Base-by-base conservation (phyloP, 2,888 invertebrate species). In the Pyrrhia umbra region DNA sequence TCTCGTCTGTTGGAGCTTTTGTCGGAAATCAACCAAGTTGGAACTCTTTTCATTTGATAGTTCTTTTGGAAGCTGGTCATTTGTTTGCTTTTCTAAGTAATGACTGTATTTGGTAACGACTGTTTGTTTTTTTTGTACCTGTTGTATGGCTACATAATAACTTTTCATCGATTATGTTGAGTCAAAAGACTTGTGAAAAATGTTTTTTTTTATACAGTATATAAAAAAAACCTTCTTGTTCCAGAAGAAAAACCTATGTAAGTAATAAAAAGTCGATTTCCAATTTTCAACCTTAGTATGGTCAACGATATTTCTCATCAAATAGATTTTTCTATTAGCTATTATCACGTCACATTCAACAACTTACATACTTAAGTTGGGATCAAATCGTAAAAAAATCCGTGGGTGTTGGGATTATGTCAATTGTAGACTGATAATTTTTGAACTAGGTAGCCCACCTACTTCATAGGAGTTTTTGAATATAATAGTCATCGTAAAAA, bases 1-100 rank as follows among this genome's bases (percentile, higher is more conserved):
- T 86, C 85, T 77, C 73, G 79, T 86, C 85, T 59, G 70, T 63
- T 49, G 57, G 56, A 64, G 87, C 90, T 92, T 91, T 92, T 92
- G 91, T 92, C 88, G 80, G 87, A 88, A 85, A 87, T 85, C 87
- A 79, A 83, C 84, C 76, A 80, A 81, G 73, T 79, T 79, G 69
- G 59, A 52, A 75, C 71, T 80, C 76, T 79, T 80, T 80, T 80
- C 56, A 80, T 61, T 68, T 65, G 61, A 63, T 74, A 61, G 34
- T 68, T 69, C 67, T 63, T 67, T 75, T 65, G 46, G 59, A 50
- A 54, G 49, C 42, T 30, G 51, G 52, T 68, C 63, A 62, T 65
- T 78, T 69, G 63, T 78, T 80, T 62, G 65, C 73, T 67, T 69
- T 72, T 55, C 51, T 75, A 72, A 72, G 72, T 75, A 72, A 72